A percentile compares a stretch with the other conserved stretches of the same genome.
Conservation (phyloP, 2,888 invertebrate species). For the Stictocephala bisonia region DNA sequence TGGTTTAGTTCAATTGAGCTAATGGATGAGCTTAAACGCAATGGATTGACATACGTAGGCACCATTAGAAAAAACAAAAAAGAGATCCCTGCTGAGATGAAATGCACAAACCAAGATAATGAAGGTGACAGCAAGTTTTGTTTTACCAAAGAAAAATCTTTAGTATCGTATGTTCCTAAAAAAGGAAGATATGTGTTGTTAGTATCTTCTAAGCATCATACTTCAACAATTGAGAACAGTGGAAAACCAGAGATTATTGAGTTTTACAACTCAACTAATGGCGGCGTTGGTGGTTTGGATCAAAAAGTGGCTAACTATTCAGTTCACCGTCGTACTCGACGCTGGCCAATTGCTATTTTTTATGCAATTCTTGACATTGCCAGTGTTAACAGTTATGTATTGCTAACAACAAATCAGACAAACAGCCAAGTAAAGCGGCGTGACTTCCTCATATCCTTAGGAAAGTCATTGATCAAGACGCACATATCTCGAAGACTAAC, state of each 20-base stretch:
- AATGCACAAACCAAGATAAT: conserved; percentile 14
- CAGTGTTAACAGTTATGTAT: too few relatives aligned
- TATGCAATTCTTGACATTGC: too few relatives aligned
- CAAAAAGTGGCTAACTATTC: conserved; percentile 43
- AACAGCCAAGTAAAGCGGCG: too few relatives aligned
- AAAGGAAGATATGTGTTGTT: conserved; percentile 47
- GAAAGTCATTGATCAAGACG: too few relatives aligned
- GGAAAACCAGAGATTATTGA: conserved; percentile 47
- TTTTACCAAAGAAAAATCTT: conserved; percentile 49
- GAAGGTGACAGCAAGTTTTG: conserved; percentile 33
- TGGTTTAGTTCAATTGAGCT: conserved; percentile 61
- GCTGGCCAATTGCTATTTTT: conserved; percentile 50
- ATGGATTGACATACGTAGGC: conserved; percentile 43
- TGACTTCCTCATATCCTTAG: too few relatives aligned
- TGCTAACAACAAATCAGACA: too few relatives aligned
- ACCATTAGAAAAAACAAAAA: conserved; percentile 48
- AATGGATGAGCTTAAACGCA: conserved; percentile 49
- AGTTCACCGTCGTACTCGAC: conserved; percentile 38
- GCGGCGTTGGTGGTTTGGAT: conserved; percentile 47
- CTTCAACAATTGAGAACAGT: neutral
- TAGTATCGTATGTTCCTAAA: conserved; percentile 49
- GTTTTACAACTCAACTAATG: conserved; percentile 48
- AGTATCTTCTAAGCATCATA: conserved; percentile 51
- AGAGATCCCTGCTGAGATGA: conserved; percentile 49
- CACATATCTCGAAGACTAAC: too few relatives aligned